Base-by-base conservation (phyloP, 2,888 invertebrate species). In the Melitaea athalia region DNA sequence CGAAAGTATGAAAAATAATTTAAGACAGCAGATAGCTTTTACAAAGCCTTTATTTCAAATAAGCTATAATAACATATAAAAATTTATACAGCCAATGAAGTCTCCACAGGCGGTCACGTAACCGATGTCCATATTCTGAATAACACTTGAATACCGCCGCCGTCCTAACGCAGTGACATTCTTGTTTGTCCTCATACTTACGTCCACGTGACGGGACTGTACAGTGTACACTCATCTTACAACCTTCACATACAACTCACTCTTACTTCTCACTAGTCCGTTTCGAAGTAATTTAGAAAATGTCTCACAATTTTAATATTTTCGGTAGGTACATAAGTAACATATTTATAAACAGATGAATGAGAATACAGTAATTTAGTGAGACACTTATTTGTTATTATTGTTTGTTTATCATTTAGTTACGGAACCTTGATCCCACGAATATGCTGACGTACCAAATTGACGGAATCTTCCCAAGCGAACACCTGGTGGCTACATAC, bases 71-170 rank as follows among this genome's bases (percentile, higher is more conserved):
- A 50, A 5, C 14, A 12, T 12, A 5, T 57, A 45, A 67, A 68
- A 71, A 38, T 24, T 65, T 71, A 42, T 63, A 73, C 11, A 43
- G 17, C 60, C 38, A 64, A 72, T n/a, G 73, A 63, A 83, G 72
- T 78, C 89, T 87, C 87, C 73, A 87, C 72, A 63, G 76, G 45
- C 69, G 63, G 67, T 74, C 85, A 89, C 87, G 89, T 88, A 79
- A 80, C 77, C 79, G 78, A 77, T 88, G 87, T 89, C 87, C 87
- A 89, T 89, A 89, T 87, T 89, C 90, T 86, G 87, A 89, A 89
- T 88, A 89, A 87, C 88, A 88, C 88, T 89, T 86, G 84, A 85
- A 87, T 85, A 81, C 78, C 79, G 79, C 78, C 79, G 79, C 76
- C 76, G 79, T 81, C 81, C 80, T 86, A 86, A 88, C 86, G 85